Base-by-base conservation (phyloP, 2,797 vertebrate species). In the Gallinago stenura region DNA sequence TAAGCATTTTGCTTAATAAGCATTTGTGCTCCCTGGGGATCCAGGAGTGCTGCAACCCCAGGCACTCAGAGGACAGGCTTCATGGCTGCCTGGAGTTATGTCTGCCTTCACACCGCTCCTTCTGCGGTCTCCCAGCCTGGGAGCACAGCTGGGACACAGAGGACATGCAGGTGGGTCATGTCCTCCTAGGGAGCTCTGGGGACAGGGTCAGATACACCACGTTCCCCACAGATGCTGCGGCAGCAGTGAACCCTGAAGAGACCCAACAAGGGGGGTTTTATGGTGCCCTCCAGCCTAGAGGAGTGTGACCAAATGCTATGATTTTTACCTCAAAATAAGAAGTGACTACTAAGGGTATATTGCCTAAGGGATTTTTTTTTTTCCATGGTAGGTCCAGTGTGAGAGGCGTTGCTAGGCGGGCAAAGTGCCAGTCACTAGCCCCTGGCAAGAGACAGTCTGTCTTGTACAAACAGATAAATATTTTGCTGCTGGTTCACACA, bases 131-230 rank as follows among this genome's bases (percentile, higher is more conserved):
- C 56, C 15, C 43, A 81, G 25, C 33, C 53, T 26, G 61, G 33
- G 33, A 33, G 35, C 24, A 48, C 21, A 77, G 51, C 51, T 81
- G 57, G 25, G 33, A 41, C n/a, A 11, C 1, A 1, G 35, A 57
- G 24, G 28, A 37, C 0, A 0, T 10, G 12, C 33, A 57, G n/a
- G 15, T 68, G 35, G 24, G 25, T 54, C 41, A 11, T 1, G 0
- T 46, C 48, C 24, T 84, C n/a, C 35, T 11, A 14, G 20, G 22
- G 18, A 77, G 60, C 57, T 83, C 56, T 22, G 8, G 3, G 17
- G 14, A 28, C 46, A 64, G 28, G 17, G 20, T 85, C 15, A 51
- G 53, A 64, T 20, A 58, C 43, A 24, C 10, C 33, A 6, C 0
- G 0, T 30, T n/a, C 41, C 19, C 46, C 30, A 50, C 10, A 31